A percentile compares a stretch with the other conserved stretches of the same genome.
phyloP scores from a whole-genome alignment of 2,113 vertebrate species.

The Scophthalmus maximus region DNA sequence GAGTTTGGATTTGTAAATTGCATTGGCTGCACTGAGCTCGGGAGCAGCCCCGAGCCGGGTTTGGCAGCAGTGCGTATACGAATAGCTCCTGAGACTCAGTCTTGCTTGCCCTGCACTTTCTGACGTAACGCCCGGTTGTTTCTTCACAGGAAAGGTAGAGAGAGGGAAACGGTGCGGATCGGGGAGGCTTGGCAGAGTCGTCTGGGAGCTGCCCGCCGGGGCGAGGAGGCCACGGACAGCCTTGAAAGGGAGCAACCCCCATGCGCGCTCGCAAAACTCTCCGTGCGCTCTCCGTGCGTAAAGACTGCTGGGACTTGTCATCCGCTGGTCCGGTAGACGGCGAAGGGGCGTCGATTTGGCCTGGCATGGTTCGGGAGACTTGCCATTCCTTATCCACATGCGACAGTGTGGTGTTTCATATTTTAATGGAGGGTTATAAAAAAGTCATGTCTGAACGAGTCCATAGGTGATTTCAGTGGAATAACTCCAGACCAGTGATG shows the following conservation, averaged over 20 bases:
- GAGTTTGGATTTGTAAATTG: slow-evolving; percentile 66
- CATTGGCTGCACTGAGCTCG: slow-evolving; percentile 76
- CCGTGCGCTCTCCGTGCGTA: slow-evolving; percentile 69
- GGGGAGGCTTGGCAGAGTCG: slow-evolving; percentile 47
- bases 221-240: slow-evolving; percentile 58
- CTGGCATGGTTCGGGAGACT: slow-evolving; percentile 12
- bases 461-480: too few species aligned
- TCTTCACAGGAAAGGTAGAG: slow-evolving; percentile 79
- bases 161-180: slow-evolving; percentile 61
- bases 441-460: background rate
- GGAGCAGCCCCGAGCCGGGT: slow-evolving; percentile 76
- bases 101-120: slow-evolving; percentile 84
- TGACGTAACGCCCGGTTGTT: slow-evolving; percentile 82
- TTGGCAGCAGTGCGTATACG: slow-evolving; percentile 81
- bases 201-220: slow-evolving; percentile 56
- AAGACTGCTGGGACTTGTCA: slow-evolving; percentile 47
- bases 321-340: slow-evolving; percentile 35
- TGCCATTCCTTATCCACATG: slow-evolving; percentile 13
- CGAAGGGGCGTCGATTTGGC: slow-evolving; percentile 27
- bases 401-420: slow-evolving; percentile 9
- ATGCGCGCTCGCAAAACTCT: slow-evolving; percentile 47
- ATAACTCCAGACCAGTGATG: too few species aligned
- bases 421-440: slow-evolving; percentile 7
- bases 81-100: slow-evolving; percentile 79
- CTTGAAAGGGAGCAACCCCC: slow-evolving; percentile 55